Conservation (phyloP, 2,888 invertebrate genomes). For the Ferdinandea cuprea region DNA sequence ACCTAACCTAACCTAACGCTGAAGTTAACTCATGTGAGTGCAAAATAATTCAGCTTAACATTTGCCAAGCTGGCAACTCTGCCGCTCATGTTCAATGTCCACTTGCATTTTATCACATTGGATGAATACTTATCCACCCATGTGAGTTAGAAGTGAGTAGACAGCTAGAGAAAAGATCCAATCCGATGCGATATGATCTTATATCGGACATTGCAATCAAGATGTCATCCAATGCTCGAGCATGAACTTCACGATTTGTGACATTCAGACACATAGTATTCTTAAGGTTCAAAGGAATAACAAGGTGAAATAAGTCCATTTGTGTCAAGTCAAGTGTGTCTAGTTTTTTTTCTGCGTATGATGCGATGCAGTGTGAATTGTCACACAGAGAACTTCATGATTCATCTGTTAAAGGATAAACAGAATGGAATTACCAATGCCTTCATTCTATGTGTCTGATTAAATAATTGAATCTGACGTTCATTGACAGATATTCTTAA, state of each 20-base stretch:
- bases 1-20: no score
- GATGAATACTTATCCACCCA: slow-evolving; percentile 7
- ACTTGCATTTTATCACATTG: slow-evolving; percentile 18
- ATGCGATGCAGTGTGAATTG: slow-evolving; percentile 21
- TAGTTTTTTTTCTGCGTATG: neutral
- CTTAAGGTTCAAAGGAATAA: slow-evolving; percentile 6
- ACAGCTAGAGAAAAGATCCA: slow-evolving; percentile 44
- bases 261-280: slow-evolving; percentile 25
- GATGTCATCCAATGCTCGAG: slow-evolving; percentile 34
- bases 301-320: slow-evolving; percentile 2
- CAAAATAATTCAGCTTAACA: no score
- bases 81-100: slow-evolving; percentile 8
- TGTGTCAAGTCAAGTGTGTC: neutral
- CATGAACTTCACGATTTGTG: slow-evolving; percentile 47
- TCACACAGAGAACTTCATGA: slow-evolving; percentile 1
- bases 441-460: neutral
- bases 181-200: slow-evolving; percentile 32
- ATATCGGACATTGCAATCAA: slow-evolving; percentile 24
- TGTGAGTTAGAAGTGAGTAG: slow-evolving; percentile 10
- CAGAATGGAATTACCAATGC: neutral
- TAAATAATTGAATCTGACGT: neutral
- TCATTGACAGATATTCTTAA: neutral
- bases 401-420: neutral
- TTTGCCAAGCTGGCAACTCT: neutral
- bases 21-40: no score